Conservation (phyloP, 2,797 vertebrate species). For the Bucorvus abyssinicus region DNA sequence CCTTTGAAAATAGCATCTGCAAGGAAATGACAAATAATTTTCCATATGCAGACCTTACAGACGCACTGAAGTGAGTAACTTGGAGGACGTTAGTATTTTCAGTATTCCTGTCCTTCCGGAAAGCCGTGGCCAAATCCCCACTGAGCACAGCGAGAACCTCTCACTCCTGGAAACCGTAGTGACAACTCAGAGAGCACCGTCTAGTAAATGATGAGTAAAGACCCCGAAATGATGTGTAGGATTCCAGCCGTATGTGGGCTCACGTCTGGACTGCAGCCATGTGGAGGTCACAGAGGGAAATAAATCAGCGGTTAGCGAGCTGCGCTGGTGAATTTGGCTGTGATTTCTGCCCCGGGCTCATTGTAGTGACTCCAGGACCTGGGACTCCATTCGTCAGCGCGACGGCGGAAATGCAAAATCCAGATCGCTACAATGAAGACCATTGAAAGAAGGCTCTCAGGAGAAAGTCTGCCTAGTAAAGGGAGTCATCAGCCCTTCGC, state of each 20-base stretch:
- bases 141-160: background rate
- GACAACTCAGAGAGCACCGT: background rate
- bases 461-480: conserved; percentile 30
- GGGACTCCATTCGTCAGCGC: background rate
- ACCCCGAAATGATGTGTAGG: background rate
- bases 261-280: background rate
- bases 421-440: background rate
- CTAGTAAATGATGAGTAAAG: conserved; percentile 23
- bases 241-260: background rate
- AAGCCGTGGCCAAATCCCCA: background rate
- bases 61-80: conserved; percentile 14
- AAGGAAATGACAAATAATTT: conserved; percentile 59
- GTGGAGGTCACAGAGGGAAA: background rate
- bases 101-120: background rate
- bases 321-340: conserved; percentile 27
- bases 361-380: background rate
- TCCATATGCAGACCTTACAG: conserved; percentile 12
- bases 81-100: background rate
- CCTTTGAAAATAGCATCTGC: conserved; percentile 27
- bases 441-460: background rate
- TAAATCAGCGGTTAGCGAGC: conserved; percentile 47
- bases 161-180: background rate
- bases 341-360: conserved; percentile 8
- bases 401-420: conserved; percentile 1
- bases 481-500: conserved; percentile 35